phyloP scores from a whole-genome alignment of 2,113 vertebrate species.

The Ochotona curzoniae region DNA sequence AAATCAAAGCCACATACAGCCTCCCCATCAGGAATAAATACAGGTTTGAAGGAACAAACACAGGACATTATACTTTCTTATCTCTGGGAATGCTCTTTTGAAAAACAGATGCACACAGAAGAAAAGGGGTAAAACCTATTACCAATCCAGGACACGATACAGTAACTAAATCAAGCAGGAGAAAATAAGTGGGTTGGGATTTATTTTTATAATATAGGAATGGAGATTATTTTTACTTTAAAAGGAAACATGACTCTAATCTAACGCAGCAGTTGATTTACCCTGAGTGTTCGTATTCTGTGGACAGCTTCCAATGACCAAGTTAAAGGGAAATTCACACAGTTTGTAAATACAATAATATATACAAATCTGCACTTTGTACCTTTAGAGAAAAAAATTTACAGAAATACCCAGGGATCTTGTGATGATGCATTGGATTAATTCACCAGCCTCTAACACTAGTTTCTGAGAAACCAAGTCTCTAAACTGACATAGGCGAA shows the following conservation, averaged over 20 bases:
- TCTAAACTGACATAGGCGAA: slow-evolving; percentile 44
- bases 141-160: background rate
- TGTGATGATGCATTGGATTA: slow-evolving; percentile 57
- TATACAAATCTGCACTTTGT: background rate
- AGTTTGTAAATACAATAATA: background rate
- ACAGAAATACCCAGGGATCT: background rate
- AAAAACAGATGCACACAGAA: background rate
- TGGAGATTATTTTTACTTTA: background rate
- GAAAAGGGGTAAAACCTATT: background rate
- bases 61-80: background rate
- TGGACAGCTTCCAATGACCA: background rate
- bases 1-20: background rate
- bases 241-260: slow-evolving; percentile 4
- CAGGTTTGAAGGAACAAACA: background rate
- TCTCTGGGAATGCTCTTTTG: background rate
- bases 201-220: slow-evolving; percentile 52
- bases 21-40: background rate
- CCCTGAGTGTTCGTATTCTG: background rate
- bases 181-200: slow-evolving; percentile 39
- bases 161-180: slow-evolving; percentile 11
- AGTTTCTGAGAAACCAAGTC: slow-evolving; percentile 28
- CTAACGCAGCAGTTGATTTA: background rate
- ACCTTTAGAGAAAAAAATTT: background rate
- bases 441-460: slow-evolving; percentile 51
- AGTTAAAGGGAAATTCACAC: background rate